Evolutionary conservation across 2,113 vertebrate genomes (phyloP), one percentile per base, ranked within the genome.

Genomic region (Xiphorhynchus elegans): DNA sequence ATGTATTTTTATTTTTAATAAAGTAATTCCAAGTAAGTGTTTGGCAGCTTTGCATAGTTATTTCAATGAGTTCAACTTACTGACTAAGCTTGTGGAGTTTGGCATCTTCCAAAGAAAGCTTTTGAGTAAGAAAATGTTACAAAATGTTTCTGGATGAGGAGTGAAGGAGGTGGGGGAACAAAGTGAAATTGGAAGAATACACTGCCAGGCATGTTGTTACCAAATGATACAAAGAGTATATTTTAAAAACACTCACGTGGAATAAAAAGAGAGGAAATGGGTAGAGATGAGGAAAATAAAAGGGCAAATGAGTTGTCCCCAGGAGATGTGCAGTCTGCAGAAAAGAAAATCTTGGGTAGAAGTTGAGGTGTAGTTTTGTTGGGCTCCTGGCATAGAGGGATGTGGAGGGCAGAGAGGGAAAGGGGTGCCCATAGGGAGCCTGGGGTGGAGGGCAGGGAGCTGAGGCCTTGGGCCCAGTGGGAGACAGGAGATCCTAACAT

Each of bases 1-100:
- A 26, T 94, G 59, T 87, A 68, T 88, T 93, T 91, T 89, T 93
- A 78, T 96, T 93, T 95, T 93, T 76, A 97, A 97, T 97, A 97
- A 97, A 96, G 40, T 72, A 83, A 93, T 91, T 89, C 24, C 52
- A 84, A 89, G 5, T 40, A 69, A 84, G 16, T 24, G 35, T 66
- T 73, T 74, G 52, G 42, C 39, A 72, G 46, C 24, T 87, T 91
- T 53, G 66, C 2, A 0, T 26, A n/a, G 66, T 94, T 28, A 13
- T 93, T 90, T 86, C 13, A 52, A 18, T 53, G 26, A 84, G 31
- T 63, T 87, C 31, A 10, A 14, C 6, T 67, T 60, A 6, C 42
- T 39, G 42, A 44, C 24, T 67, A 47, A 87, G 53, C 47, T 75
- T 39, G 10, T 40, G 33, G 10, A 28, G 13, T 37, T 69, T 42